Base-by-base conservation (phyloP, 2,888 invertebrate species). In the Leptopilina myrica region DNA sequence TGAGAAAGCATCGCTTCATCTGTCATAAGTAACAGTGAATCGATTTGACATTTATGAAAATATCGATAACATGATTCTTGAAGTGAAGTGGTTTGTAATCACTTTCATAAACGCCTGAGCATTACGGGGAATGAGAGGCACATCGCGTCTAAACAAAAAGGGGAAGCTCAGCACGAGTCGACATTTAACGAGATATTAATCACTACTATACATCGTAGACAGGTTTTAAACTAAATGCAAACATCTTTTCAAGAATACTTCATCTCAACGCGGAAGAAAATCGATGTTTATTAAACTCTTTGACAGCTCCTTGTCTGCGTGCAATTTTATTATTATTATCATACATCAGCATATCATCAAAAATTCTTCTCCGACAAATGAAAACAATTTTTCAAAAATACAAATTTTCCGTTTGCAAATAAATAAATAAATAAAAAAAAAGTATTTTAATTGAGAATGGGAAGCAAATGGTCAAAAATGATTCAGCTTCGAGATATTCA, bases 161-260 rank as follows among this genome's bases (percentile, higher is more conserved):
- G 69, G 26, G 53, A 20, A 53, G 53, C 26, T 26, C 53, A 53
- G 53, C 53, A 53, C 53, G 53, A 73, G 69, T 73, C 69, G 69
- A 73, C 69, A 73, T 73, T 73, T 73, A 73, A 53, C 69, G 49
- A 73, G 69, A 56, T 73, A 56, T 73, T 73, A 73, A 73, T 73
- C 69, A 73, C 69, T 73, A 73, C 69, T 73, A 59, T 49, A 26
- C 53, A 73, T 56, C n/a, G 26, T 53, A 56, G 33, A 69, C 33
- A 73, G 53, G 53, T 73, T 73, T 73, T 56, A 73, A 33, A 56
- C 53, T 56, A 26, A 26, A 73, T 73, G 69, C 69, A 73, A 73
- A 73, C 69, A 73, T 73, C 69, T 73, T 73, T 73, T 73, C 49
- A 73, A 73, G 69, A 49, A 53, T 73, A 26, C 26, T 73, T 8